A percentile compares a stretch with the other conserved stretches of the same genome.
Evolutionary conservation across 2,888 invertebrate species (phyloP).

Genomic region (Notocelia uddmanniana): DNA sequence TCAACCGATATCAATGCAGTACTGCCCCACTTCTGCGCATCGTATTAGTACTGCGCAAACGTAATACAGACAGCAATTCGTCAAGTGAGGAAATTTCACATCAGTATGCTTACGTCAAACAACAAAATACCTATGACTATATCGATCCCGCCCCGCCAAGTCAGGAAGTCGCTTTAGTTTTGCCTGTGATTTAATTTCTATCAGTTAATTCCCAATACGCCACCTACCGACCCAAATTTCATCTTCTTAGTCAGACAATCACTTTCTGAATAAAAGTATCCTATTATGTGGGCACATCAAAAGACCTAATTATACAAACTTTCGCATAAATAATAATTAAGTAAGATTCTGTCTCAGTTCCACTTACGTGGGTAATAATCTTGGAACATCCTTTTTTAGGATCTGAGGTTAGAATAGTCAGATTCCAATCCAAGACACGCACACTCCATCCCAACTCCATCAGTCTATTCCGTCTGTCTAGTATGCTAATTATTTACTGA

Average conservation of each 20-base stretch:
- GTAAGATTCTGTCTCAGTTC: background rate
- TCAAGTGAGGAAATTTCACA: too few relatives aligned
- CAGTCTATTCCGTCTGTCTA: constrained; percentile 1
- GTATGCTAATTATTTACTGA: constrained; percentile 42
- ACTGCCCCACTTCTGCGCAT: too few relatives aligned
- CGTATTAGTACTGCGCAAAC: too few relatives aligned
- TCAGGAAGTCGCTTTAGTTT: too few relatives aligned
- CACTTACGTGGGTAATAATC: background rate
- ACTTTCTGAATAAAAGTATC: background rate
- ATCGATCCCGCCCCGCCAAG: too few relatives aligned
- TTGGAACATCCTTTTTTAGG: background rate
- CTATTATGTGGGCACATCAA: background rate
- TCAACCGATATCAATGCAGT: too few relatives aligned
- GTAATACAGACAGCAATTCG: too few relatives aligned
- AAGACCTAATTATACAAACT: background rate
- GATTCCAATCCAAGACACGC: background rate
- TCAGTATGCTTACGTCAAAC: too few relatives aligned
- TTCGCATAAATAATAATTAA: too few relatives aligned
- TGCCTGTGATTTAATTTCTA: too few relatives aligned
- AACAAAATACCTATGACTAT: too few relatives aligned
- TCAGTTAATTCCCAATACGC: too few relatives aligned
- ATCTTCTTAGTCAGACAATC: background rate
- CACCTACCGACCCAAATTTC: background rate
- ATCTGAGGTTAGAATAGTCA: background rate
- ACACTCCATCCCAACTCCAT: background rate